Percentiles rank a stretch among this genome's conserved stretches.
phyloP scores from a whole-genome alignment of 2,888 invertebrate genomes.

The Xiphydria camelus region DNA sequence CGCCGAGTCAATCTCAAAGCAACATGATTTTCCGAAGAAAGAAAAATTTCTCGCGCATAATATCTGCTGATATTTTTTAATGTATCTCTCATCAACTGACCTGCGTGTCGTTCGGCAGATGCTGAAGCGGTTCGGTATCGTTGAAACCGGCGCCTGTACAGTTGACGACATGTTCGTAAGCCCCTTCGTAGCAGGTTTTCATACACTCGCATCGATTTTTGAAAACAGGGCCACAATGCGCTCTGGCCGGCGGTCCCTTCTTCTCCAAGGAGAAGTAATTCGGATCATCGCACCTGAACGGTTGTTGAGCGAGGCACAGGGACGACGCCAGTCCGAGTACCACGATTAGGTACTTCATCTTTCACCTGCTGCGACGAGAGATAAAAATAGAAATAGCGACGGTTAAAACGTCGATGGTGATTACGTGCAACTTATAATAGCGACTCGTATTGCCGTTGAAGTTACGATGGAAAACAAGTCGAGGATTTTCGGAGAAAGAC shows the following conservation, averaged over 20 bases:
- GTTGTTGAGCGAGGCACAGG: constrained; percentile 22
- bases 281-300: constrained; percentile 32
- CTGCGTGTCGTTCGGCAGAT: constrained; percentile 69
- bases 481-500: too few species aligned
- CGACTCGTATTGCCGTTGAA: too few species aligned
- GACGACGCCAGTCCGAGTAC: constrained; percentile 16
- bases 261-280: constrained; percentile 48
- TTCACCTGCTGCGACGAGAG: too few species aligned
- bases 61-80: background rate
- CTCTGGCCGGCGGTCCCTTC: constrained; percentile 25
- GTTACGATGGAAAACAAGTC: too few species aligned
- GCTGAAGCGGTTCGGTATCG: constrained; percentile 63
- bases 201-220: constrained; percentile 63
- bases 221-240: constrained; percentile 59
- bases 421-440: too few species aligned
- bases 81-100: constrained; percentile 32
- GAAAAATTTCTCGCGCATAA: background rate
- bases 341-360: constrained; percentile 28
- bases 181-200: constrained; percentile 59
- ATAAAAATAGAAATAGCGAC: too few species aligned
- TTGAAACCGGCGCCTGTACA: constrained; percentile 69
- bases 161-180: constrained; percentile 67
- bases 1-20: background rate
- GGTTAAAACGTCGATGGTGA: constrained; percentile 19
- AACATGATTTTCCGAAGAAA: background rate